These are phyloP conservation scores for Drosophila heteroneura DNA, from an alignment of 2,888 invertebrate genomes.

Conservation along the genomic window DNA sequence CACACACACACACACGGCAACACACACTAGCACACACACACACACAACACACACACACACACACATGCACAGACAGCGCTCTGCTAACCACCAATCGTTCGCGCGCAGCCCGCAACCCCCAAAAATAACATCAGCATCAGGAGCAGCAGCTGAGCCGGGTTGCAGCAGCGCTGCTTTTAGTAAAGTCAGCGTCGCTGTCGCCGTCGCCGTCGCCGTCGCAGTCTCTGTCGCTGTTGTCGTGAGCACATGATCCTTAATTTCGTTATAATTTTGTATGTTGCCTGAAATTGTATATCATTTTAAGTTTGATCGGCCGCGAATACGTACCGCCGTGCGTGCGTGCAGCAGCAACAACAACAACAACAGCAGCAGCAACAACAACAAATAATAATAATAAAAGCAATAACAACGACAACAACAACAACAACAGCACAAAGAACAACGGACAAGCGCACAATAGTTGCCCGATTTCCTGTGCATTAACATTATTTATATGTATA, in stretches of 20 bases:
- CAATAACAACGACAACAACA: conserved; percentile 22
- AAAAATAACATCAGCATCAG: conserved; percentile 27
- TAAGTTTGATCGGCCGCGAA: conserved; percentile 86
- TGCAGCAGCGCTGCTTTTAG: conserved; percentile 17
- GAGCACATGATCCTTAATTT: conserved; percentile 86
- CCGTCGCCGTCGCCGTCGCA: not conserved
- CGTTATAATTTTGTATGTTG: conserved; percentile 85
- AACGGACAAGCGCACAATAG: conserved; percentile 10
- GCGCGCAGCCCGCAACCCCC: conserved; percentile 72
- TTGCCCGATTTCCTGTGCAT: conserved; percentile 5
- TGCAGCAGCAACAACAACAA: conserved; percentile 60
- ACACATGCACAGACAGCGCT: conserved; percentile 7
- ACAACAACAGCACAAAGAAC: conserved; percentile 23
- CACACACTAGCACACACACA: conserved; percentile 1
- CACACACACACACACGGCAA: conserved; percentile 20
- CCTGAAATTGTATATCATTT: conserved; percentile 85
- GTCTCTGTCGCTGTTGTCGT: conserved; percentile 37
- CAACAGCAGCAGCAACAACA: conserved; percentile 31
- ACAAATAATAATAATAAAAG: conserved; percentile 16
- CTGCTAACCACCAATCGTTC: conserved; percentile 75
- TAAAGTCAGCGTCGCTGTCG: conserved; percentile 8
- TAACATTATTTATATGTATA: not conserved
- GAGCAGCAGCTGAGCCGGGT: conserved; percentile 6
- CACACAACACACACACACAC: conserved; percentile 7
- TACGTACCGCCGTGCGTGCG: conserved; percentile 82